phyloP scores from a whole-genome alignment of 2,888 invertebrate genomes.

The Mesodorylaimus sp. region DNA sequence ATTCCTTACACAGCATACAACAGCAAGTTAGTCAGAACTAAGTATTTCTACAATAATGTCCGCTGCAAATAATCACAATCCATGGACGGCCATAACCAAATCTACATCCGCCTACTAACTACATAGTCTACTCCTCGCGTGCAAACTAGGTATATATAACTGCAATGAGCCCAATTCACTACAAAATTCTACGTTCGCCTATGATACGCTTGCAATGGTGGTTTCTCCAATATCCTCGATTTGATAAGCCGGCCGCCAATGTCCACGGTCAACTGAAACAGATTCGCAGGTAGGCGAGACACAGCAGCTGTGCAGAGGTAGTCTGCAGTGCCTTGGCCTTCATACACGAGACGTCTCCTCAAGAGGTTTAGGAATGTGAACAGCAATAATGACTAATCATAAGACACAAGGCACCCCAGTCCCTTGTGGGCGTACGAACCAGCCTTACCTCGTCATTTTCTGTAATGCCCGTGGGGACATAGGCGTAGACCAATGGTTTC shows the following conservation, averaged over 20 bases:
- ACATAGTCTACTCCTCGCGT: too few relatives aligned
- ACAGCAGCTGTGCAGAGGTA: not conserved
- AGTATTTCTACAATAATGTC: too few relatives aligned
- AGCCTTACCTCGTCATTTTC: slow-evolving; percentile 5
- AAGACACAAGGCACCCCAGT: too few relatives aligned
- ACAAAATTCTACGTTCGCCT: not conserved
- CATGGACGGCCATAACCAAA: too few relatives aligned
- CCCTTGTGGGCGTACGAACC: too few relatives aligned
- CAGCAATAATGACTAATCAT: not conserved
- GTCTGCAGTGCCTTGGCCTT: not conserved
- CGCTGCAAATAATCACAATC: too few relatives aligned
- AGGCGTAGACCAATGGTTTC: slow-evolving; percentile 33
- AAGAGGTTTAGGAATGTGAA: not conserved
- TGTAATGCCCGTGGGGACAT: slow-evolving; percentile 26
- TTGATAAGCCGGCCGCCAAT: not conserved
- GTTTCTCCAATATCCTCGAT: not conserved
- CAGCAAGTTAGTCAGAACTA: too few relatives aligned
- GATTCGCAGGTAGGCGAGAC: not conserved
- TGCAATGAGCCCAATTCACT: too few relatives aligned
- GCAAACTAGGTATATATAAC: too few relatives aligned
- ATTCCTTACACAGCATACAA: too few relatives aligned
- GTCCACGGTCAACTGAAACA: slow-evolving; percentile 20
- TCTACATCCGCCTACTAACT: too few relatives aligned
- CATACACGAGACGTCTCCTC: not conserved
- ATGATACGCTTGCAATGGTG: slow-evolving; percentile 2